Base-by-base conservation (phyloP, 2,113 vertebrate species). In the Fregetta grallaria region DNA sequence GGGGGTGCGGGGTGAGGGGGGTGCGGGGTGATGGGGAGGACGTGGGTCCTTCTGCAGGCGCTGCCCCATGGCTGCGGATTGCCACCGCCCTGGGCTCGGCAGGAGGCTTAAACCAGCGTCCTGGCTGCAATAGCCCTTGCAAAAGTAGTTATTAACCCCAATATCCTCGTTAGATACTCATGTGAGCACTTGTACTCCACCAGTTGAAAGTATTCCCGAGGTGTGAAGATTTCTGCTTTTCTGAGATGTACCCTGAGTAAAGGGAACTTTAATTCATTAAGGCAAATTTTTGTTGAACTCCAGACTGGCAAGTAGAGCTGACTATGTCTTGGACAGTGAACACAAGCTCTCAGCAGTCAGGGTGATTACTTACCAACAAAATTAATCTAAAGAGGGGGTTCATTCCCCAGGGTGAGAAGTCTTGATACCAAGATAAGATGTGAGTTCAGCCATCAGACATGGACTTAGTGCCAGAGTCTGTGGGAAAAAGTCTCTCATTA, bases 51-150 rank as follows among this genome's bases (percentile, higher is more conserved):
- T 32, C 70, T 20, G 45, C 27, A 16, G 38, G 62, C 1, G 1
- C 78, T 40, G 71, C 38, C 55, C 44, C 47, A 26, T 1, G 21
- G 47, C 65, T 68, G 53, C 0, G 0, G 16, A 3, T 19, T 10
- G 27, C 23, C 61, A 15, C 10, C 3, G 44, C 44, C 50, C 26
- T 18, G 42, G 58, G 18, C 53, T 49, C 6, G 3, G 36, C 61
- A 9, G 27, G 49, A 42, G 66, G n/a, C 59, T 85, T 59, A 65
- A 80, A 17, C 30, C 45, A 49, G 22, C 0, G 1, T 49, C 50
- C 80, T n/a, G 49, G 40, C 87, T 86, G 55, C 75, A 56, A 19
- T 18, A 45, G 42, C 53, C 75, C 30, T 62, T n/a, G 52, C 38
- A 87, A 27, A 89, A 87, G 72, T 21, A 38, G 53, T 38, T n/a